Conservation (phyloP, 2,888 invertebrate genomes). For the Drosophila atripex region DNA sequence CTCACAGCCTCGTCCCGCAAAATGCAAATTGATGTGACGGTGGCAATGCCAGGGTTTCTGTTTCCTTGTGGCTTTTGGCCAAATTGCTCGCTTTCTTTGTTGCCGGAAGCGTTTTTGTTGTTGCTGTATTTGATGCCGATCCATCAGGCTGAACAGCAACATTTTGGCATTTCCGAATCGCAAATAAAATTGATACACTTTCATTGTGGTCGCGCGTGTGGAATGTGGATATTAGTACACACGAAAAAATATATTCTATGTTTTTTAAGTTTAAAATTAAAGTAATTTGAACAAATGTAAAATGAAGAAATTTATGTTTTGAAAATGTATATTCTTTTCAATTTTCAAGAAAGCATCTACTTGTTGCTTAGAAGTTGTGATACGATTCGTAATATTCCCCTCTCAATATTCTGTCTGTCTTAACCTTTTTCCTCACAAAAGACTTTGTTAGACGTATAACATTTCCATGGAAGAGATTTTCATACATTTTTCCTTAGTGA, state of each 20-base stretch:
- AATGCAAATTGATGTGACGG: slow-evolving; percentile 70
- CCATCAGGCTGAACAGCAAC: slow-evolving; percentile 49
- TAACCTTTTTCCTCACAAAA: neutral
- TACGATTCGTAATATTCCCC: neutral
- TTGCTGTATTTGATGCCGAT: slow-evolving; percentile 25
- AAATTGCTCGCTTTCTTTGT: slow-evolving; percentile 68
- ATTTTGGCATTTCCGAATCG: slow-evolving; percentile 59
- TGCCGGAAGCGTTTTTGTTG: slow-evolving; percentile 45
- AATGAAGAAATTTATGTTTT: no score
- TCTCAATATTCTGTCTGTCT: neutral
- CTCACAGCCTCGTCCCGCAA: slow-evolving; percentile 18
- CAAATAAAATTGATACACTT: slow-evolving; percentile 54
- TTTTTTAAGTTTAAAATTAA: neutral
- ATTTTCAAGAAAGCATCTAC: neutral
- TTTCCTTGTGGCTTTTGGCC: slow-evolving; percentile 68
- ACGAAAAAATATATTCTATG: neutral
- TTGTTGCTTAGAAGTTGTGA: neutral
- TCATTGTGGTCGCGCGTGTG: slow-evolving; percentile 29
- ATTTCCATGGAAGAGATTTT: neutral
- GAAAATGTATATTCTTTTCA: neutral
- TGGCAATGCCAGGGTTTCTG: slow-evolving; percentile 64
- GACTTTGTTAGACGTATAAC: neutral
- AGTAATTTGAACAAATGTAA: neutral
- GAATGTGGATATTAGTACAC: slow-evolving; percentile 11
- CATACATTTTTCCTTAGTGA: slow-evolving; percentile 8